Conservation (phyloP, 1,140 invertebrate species). For the Apis mellifera region Amel_HAv3.1 CM009933.2:6821001-6821500, state of each 20-base stretch:
- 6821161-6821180: not conserved
- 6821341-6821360: not conserved
- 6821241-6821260: not conserved
- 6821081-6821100: not conserved
- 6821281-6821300: not conserved
- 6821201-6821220: not conserved
- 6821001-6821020: not conserved
- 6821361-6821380: conserved; percentile 6
- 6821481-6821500: not conserved
- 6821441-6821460: not conserved
- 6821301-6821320: not conserved
- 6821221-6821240: conserved; percentile 11
- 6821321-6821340: not conserved
- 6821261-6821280: not conserved
- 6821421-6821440: not conserved
- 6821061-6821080: not conserved
- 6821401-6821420: conserved; percentile 24
- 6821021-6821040: too few species aligned
- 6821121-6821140: too few species aligned
- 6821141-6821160: too few species aligned
- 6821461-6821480: not conserved
- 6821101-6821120: too few species aligned
- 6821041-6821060: too few species aligned
- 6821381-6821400: not conserved
- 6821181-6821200: not conserved